These are phyloP conservation scores for Ophioninae sp. DNA, from an alignment of 2,888 invertebrate genomes.

Conservation along the genomic window DNA sequence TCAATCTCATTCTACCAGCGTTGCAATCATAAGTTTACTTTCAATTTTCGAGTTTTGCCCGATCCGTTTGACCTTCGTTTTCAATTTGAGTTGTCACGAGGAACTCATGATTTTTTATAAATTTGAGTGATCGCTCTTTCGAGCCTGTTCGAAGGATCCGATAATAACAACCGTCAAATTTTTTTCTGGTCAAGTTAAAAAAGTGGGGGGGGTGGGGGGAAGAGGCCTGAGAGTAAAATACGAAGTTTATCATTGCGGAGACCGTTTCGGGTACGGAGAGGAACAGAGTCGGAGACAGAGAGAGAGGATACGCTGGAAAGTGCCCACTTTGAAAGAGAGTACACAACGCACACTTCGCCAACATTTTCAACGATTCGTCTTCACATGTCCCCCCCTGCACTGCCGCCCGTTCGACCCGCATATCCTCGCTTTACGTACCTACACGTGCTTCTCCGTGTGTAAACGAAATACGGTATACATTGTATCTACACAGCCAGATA, in stretches of 20 bases:
- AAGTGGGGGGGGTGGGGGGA: no score
- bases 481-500: slow-evolving; percentile 24
- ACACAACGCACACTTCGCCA: slow-evolving; percentile 2
- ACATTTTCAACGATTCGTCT: no score
- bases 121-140: no score
- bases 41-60: no score
- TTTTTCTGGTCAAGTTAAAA: neutral
- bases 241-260: slow-evolving; percentile 7
- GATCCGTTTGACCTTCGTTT: no score
- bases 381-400: slow-evolving; percentile 1
- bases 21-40: no score
- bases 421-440: neutral
- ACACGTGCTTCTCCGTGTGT: neutral
- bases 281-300: no score
- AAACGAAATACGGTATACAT: neutral
- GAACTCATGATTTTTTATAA: no score
- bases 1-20: no score
- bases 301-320: neutral
- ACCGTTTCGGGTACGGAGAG: neutral
- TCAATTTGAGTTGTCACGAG: no score
- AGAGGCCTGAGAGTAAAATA: neutral
- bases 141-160: neutral
- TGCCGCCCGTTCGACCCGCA: neutral
- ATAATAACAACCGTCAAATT: neutral
- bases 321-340: neutral